Evolutionary conservation across 2,113 vertebrate species (phyloP).

Genomic region (Zosterops hypoxanthus): DNA sequence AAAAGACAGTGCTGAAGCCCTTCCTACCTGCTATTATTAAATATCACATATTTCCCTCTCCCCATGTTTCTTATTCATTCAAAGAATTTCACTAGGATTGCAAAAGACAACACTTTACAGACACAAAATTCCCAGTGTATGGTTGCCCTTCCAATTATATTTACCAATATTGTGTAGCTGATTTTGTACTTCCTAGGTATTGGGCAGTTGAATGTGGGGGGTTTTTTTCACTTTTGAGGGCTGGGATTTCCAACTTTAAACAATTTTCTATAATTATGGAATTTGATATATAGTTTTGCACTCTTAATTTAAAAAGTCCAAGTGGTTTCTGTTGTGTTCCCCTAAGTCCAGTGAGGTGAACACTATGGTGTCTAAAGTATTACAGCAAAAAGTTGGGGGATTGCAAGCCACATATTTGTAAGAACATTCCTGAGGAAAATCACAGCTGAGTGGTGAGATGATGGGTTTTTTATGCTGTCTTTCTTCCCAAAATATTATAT

Average conservation of each 20-base stretch:
- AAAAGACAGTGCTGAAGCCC: neutral
- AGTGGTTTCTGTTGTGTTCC: neutral
- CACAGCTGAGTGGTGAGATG: neutral
- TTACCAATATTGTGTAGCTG: neutral
- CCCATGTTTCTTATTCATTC: neutral
- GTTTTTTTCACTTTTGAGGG: neutral
- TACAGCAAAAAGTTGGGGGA: accelerated
- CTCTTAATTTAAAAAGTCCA: neutral
- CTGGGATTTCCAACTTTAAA: neutral
- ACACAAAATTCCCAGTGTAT: neutral
- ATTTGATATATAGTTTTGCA: neutral
- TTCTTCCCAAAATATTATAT: neutral
- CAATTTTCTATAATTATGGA: neutral
- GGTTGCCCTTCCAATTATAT: neutral
- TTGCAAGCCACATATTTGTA: neutral
- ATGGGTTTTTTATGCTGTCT: neutral
- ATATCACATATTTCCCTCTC: neutral
- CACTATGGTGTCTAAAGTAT: neutral
- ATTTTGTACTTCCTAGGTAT: neutral
- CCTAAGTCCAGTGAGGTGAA: neutral
- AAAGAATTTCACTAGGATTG: neutral
- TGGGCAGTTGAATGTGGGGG: accelerated
- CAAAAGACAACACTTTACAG: neutral
- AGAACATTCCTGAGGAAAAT: neutral
- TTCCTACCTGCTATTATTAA: neutral